phyloP scores from a whole-genome alignment of 2,888 invertebrate genomes.

The Drosophila hamatofila region DNA sequence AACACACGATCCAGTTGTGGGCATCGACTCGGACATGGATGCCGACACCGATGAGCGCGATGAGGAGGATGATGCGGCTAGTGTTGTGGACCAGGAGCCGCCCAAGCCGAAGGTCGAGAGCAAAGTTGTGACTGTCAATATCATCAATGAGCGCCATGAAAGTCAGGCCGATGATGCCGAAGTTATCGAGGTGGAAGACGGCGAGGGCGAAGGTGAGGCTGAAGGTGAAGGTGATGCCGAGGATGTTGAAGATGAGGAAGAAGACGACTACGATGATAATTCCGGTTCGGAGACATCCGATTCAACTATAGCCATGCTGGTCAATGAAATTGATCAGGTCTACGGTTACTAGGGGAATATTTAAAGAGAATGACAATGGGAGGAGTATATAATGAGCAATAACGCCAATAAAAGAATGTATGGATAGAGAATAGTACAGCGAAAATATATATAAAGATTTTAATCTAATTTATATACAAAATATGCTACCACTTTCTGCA shows the following conservation, averaged over 20 bases:
- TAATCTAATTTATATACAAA: not conserved
- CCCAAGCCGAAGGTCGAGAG: not conserved
- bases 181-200: not conserved
- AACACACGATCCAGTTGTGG: not conserved
- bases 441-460: not conserved
- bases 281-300: constrained; percentile 26
- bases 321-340: constrained; percentile 24
- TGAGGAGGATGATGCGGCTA: not conserved
- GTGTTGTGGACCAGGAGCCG: not conserved
- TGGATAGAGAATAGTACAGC: not conserved
- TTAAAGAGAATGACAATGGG: not conserved
- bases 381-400: not conserved
- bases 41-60: constrained; percentile 12
- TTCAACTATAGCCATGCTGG: constrained; percentile 24
- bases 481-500: not conserved
- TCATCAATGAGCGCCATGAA: constrained; percentile 1
- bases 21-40: constrained; percentile 24
- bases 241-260: constrained; percentile 8
- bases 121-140: not conserved
- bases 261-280: constrained; percentile 16
- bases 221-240: not conserved
- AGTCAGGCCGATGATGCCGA: not conserved
- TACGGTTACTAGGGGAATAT: constrained; percentile 11
- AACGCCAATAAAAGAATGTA: no score
- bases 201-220: not conserved